phyloP scores from a whole-genome alignment of 2,888 invertebrate species.

The Lucinisca nassula region DNA sequence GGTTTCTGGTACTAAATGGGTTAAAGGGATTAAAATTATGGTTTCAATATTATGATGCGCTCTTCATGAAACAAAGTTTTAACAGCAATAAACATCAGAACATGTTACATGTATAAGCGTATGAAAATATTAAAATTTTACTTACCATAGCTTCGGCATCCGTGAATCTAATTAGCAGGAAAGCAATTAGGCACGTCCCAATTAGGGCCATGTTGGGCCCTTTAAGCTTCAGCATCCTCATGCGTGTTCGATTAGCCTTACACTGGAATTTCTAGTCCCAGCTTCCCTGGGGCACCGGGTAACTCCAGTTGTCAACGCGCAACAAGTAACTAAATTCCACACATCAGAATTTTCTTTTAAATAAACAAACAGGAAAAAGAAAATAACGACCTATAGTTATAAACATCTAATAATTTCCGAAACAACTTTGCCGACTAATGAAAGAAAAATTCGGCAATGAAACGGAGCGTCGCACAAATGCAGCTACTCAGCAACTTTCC shows the following conservation, averaged over 20 bases:
- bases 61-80: no score
- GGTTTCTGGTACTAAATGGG: no score
- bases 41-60: no score
- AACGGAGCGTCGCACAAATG: background rate
- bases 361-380: background rate
- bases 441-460: slow-evolving; percentile 2
- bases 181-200: background rate
- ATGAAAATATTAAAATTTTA: background rate
- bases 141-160: background rate
- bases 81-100: background rate
- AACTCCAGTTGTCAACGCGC: background rate
- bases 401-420: slow-evolving; percentile 3
- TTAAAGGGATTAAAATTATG: no score
- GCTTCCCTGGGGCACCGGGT: slow-evolving; percentile 5
- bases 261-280: background rate
- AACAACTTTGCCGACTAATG: slow-evolving; percentile 5
- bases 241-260: slow-evolving; percentile 7
- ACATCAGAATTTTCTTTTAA: background rate
- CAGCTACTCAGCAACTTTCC: background rate
- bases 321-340: background rate
- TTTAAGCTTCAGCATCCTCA: background rate
- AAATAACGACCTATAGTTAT: background rate
- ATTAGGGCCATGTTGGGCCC: background rate
- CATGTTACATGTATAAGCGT: background rate
- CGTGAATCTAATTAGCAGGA: background rate